Evolutionary conservation across 2,113 vertebrate genomes (phyloP).

Genomic region (Ancistrus triradiatus): DNA sequence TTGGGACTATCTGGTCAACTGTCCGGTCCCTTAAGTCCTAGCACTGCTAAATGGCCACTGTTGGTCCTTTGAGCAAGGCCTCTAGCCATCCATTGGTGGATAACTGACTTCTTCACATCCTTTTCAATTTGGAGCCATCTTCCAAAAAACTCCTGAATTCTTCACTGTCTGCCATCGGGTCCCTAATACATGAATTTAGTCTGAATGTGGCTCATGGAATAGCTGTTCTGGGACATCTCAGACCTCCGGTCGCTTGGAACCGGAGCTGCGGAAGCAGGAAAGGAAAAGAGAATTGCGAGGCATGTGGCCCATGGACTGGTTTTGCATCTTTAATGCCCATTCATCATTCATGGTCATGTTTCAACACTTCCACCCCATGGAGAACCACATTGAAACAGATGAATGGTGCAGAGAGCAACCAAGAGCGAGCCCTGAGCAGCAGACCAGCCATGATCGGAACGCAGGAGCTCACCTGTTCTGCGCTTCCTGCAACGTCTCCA

Average conservation of each 20-base stretch:
- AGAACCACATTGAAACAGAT: slow-evolving; percentile 27
- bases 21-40: too few species aligned
- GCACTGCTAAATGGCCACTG: too few species aligned
- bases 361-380: slow-evolving; percentile 34
- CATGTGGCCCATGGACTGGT: slow-evolving; percentile 51
- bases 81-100: too few species aligned
- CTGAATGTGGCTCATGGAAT: background rate
- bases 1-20: too few species aligned
- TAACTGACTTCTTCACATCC: too few species aligned
- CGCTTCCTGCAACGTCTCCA: slow-evolving; percentile 19
- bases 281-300: slow-evolving; percentile 35
- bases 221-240: slow-evolving; percentile 28
- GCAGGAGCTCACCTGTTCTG: slow-evolving; percentile 42
- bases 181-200: too few species aligned
- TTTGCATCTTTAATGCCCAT: slow-evolving; percentile 66
- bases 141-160: too few species aligned
- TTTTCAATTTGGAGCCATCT: too few species aligned
- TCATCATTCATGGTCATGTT: slow-evolving; percentile 59
- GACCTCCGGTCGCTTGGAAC: slow-evolving; percentile 47
- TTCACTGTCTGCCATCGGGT: too few species aligned
- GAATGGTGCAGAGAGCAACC: slow-evolving; percentile 39
- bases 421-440: slow-evolving; percentile 34
- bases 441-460: slow-evolving; percentile 33
- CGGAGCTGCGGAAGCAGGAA: slow-evolving; percentile 45
- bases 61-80: too few species aligned